A percentile compares a stretch with the other conserved stretches of the same genome.
Evolutionary conservation across 35 echinoderm and acorn worm genomes (phyloP).

Genomic region (Ophiothrix spiculata): DNA sequence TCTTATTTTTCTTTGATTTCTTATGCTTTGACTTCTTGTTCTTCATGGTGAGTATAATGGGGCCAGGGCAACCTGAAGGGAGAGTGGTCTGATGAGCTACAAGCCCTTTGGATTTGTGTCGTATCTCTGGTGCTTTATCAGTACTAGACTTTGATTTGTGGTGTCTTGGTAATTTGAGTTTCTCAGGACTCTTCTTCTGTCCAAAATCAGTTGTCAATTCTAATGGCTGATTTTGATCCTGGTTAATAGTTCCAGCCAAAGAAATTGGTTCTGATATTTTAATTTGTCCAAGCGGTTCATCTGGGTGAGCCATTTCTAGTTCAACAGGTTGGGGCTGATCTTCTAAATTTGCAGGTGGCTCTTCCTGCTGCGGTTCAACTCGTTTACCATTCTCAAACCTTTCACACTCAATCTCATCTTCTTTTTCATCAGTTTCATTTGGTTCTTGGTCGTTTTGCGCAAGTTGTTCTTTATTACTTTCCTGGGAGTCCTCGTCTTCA

Average conservation of each 20-base stretch:
- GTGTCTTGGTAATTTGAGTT: background rate
- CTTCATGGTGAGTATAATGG: background rate
- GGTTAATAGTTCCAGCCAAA: background rate
- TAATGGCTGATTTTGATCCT: background rate
- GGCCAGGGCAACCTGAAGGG: background rate
- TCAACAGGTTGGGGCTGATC: background rate
- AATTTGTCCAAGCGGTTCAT: background rate
- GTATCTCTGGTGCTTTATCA: background rate
- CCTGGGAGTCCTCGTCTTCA: background rate
- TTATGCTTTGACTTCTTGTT: background rate
- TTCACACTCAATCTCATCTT: background rate
- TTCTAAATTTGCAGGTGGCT: too few relatives aligned
- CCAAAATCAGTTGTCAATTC: background rate
- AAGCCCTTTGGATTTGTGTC: background rate
- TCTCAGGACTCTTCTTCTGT: background rate
- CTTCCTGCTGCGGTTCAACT: too few relatives aligned
- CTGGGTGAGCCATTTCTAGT: background rate
- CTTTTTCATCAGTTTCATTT: background rate
- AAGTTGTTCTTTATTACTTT: background rate
- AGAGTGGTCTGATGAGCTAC: constrained; percentile 5
- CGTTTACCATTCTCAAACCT: too few relatives aligned
- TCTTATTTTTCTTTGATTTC: background rate
- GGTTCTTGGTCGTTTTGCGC: background rate
- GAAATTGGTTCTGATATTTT: constrained; percentile 3
- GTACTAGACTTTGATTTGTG: background rate